phyloP scores from a whole-genome alignment of 2,113 vertebrate genomes.

The Boleophthalmus pectinirostris region DNA sequence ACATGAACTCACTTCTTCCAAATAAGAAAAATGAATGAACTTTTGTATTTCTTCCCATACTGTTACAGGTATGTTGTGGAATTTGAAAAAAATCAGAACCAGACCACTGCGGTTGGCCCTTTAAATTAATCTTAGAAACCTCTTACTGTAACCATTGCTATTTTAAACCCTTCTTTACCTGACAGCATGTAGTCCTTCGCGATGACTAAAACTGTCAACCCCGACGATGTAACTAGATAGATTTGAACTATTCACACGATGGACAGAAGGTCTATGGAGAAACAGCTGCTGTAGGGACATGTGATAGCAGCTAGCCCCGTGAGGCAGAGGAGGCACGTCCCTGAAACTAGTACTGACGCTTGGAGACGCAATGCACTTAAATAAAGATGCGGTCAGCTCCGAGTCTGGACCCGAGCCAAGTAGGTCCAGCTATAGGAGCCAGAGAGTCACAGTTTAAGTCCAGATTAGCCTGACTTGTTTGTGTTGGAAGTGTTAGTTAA shows the following conservation, averaged over 20 bases:
- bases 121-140: conserved; percentile 30
- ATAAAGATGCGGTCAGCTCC: conserved; percentile 40
- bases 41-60: conserved; percentile 23
- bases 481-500: background rate
- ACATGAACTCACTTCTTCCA: conserved; percentile 50
- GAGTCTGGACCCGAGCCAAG: conserved; percentile 20
- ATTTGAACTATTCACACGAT: conserved; percentile 59
- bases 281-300: conserved; percentile 68
- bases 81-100: conserved; percentile 47
- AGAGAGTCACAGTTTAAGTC: conserved; percentile 11
- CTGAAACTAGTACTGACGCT: conserved; percentile 25
- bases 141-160: conserved; percentile 32
- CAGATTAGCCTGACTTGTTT: conserved; percentile 1
- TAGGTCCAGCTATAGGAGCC: conserved; percentile 27
- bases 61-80: conserved; percentile 16
- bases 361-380: conserved; percentile 24
- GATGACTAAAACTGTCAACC: conserved; percentile 61
- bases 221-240: conserved; percentile 58
- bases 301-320: conserved; percentile 50
- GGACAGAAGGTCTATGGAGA: conserved; percentile 43
- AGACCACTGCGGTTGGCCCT: conserved; percentile 22
- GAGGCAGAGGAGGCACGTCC: conserved; percentile 47
- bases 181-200: conserved; percentile 44
- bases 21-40: conserved; percentile 10
- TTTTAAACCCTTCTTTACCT: conserved; percentile 51